Percentiles rank a stretch among this genome's conserved stretches.
Evolutionary conservation across 2,113 vertebrate genomes (phyloP).

Genomic region (Mormoops blainvillei): DNA sequence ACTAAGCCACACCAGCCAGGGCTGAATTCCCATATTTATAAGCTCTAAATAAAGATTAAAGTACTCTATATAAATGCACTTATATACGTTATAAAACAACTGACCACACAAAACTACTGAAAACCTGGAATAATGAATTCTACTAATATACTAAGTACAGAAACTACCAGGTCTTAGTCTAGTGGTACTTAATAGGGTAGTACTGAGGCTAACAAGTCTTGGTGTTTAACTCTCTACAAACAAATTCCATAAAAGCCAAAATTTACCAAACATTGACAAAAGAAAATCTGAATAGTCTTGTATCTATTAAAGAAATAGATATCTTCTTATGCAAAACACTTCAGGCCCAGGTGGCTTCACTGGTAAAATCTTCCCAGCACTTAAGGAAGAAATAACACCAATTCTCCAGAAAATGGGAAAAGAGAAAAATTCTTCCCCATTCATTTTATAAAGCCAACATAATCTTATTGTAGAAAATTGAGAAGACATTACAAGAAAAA

Average conservation of each 20-base stretch:
- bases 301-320: conserved; percentile 5
- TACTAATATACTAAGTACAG: not conserved
- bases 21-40: not conserved
- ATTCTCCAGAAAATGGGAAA: not conserved
- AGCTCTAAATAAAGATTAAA: not conserved
- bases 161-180: not conserved
- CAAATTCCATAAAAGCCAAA: not conserved
- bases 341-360: not conserved
- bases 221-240: not conserved
- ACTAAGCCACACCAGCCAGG: too few relatives aligned
- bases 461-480: not conserved
- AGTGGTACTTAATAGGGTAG: not conserved
- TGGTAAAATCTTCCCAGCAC: not conserved
- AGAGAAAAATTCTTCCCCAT: not conserved
- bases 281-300: not conserved
- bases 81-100: not conserved
- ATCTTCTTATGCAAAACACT: not conserved
- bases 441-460: not conserved
- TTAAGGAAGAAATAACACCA: not conserved
- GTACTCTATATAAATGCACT: not conserved
- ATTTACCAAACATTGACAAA: not conserved
- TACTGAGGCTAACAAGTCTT: not conserved
- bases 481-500: not conserved
- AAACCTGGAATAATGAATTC: not conserved
- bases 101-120: not conserved